Evolutionary conservation across 2,113 vertebrate genomes (phyloP).

Genomic region (Heliornis fulica): DNA sequence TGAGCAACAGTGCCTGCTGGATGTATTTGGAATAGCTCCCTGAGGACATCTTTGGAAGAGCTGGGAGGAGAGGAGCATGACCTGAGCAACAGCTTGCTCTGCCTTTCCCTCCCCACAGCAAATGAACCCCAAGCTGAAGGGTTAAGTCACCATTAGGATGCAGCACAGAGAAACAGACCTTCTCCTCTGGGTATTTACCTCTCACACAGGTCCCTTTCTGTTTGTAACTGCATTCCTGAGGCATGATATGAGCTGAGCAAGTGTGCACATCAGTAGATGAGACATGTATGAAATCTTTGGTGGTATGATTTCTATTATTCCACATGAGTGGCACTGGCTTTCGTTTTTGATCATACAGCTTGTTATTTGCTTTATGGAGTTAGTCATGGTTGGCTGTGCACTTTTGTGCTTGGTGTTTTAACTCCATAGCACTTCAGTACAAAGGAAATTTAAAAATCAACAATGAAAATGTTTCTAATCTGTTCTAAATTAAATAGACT

Average conservation of each 20-base stretch:
- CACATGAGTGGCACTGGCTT: constrained; percentile 54
- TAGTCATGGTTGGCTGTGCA: constrained; percentile 56
- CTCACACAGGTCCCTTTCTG: background rate
- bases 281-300: background rate
- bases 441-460: constrained; percentile 66
- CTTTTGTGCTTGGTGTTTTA: constrained; percentile 64
- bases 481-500: constrained; percentile 64
- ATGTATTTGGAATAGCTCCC: background rate
- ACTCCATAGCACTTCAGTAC: constrained; percentile 64
- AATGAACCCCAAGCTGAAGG: background rate
- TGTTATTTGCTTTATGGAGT: constrained; percentile 49
- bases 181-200: background rate
- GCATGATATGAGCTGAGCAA: background rate
- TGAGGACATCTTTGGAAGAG: background rate
- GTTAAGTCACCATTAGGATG: background rate
- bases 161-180: background rate
- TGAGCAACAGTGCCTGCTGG: accelerated
- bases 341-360: constrained; percentile 65
- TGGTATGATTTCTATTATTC: constrained; percentile 49
- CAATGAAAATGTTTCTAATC: constrained; percentile 70
- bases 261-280: background rate
- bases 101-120: background rate
- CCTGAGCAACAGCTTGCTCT: background rate
- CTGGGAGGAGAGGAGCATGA: background rate
- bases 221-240: constrained; percentile 3